These are phyloP conservation scores for Andrena bucephala DNA, from an alignment of 2,888 invertebrate species.

Conservation along the genomic window DNA sequence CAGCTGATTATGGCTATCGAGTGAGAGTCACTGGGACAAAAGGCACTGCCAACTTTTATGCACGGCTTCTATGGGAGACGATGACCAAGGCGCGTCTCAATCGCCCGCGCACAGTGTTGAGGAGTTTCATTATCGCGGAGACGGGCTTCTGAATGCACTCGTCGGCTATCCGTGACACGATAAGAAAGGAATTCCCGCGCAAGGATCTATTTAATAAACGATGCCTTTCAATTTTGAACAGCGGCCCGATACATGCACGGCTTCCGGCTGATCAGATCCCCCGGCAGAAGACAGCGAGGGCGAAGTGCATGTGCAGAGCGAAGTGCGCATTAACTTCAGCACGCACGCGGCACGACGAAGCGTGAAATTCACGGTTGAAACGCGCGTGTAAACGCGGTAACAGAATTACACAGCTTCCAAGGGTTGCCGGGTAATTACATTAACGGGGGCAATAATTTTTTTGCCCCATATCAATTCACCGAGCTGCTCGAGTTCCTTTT, in stretches of 20 bases:
- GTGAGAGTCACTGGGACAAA: neutral
- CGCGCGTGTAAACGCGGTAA: slow-evolving; percentile 47
- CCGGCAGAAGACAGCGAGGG: neutral
- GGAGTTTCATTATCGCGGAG: neutral
- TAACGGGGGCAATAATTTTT: slow-evolving; percentile 3
- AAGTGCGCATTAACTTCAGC: slow-evolving; percentile 32
- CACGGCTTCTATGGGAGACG: neutral
- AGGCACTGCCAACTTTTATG: slow-evolving; percentile 17
- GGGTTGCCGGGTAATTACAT: slow-evolving; percentile 16
- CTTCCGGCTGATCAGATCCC: slow-evolving; percentile 11
- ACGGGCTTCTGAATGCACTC: neutral
- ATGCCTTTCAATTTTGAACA: neutral
- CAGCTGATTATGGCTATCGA: slow-evolving; percentile 5
- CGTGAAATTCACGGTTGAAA: slow-evolving; percentile 53
- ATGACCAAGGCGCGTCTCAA: neutral
- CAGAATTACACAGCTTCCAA: slow-evolving; percentile 42
- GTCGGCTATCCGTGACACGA: neutral
- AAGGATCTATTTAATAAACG: neutral
- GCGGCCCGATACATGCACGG: neutral
- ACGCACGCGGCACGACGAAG: slow-evolving; percentile 27
- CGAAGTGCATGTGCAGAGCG: neutral
- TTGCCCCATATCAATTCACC: neutral
- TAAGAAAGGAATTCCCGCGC: neutral
- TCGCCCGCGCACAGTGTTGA: neutral
- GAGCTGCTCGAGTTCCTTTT: neutral